These are phyloP conservation scores for Brachionus rubens DNA, from an alignment of 1,140 invertebrate genomes.

Conservation along the genomic window DNA sequence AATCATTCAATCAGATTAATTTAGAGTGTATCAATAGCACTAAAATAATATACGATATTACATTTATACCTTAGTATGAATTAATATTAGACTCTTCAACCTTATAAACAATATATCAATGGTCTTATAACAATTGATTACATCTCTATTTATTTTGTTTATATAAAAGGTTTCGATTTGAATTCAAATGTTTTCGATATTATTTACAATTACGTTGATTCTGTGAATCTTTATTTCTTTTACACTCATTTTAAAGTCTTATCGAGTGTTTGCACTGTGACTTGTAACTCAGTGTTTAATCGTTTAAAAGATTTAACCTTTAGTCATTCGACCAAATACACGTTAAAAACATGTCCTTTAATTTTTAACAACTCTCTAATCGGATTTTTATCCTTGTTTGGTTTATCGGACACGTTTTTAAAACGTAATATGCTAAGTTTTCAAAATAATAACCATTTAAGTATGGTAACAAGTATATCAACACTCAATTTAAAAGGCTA, in stretches of 20 bases:
- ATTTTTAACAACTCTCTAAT: background rate
- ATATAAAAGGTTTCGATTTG: background rate
- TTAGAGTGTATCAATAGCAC: background rate
- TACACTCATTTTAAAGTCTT: background rate
- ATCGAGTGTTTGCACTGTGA: background rate
- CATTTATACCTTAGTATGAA: background rate
- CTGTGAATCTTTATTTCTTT: background rate
- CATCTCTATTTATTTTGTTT: background rate
- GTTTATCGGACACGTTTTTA: background rate
- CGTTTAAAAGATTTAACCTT: background rate
- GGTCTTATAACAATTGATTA: background rate
- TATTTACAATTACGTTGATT: background rate
- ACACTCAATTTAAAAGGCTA: background rate
- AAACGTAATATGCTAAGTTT: background rate
- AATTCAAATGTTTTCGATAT: background rate
- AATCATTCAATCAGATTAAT: background rate
- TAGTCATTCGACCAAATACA: background rate
- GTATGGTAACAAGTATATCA: background rate
- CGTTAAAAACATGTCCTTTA: background rate
- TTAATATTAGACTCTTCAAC: background rate
- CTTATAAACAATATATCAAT: background rate
- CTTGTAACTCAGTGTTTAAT: background rate
- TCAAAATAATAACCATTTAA: background rate
- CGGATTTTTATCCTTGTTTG: background rate
- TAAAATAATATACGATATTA: background rate